phyloP scores from a whole-genome alignment of 1,140 invertebrate genomes.

The Rhysida immarginata region DNA sequence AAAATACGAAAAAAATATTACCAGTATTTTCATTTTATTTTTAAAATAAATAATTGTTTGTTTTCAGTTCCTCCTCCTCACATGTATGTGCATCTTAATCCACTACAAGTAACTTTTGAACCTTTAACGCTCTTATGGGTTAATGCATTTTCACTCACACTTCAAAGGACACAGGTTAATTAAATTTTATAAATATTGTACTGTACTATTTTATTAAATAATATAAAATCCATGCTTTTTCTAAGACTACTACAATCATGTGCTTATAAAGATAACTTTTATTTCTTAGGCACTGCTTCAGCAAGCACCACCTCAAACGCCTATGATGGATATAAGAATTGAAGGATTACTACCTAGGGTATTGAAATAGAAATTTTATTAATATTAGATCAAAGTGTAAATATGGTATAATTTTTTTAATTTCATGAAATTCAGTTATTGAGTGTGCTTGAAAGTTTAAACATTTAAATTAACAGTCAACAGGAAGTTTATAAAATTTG shows the following conservation, averaged over 20 bases:
- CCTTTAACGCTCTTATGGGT: slow-evolving; percentile 74
- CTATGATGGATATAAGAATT: slow-evolving; percentile 56
- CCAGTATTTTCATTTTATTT: too few relatives aligned
- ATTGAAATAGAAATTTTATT: too few relatives aligned
- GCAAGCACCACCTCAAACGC: neutral
- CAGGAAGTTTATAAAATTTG: too few relatives aligned
- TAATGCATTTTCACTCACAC: slow-evolving; percentile 78
- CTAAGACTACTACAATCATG: neutral
- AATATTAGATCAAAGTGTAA: too few relatives aligned
- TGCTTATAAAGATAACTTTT: neutral
- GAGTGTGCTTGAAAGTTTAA: too few relatives aligned
- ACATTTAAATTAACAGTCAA: too few relatives aligned
- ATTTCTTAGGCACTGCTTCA: neutral
- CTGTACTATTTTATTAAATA: too few relatives aligned
- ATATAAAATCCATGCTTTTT: too few relatives aligned
- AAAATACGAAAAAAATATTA: too few relatives aligned
- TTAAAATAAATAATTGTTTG: too few relatives aligned
- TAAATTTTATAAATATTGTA: neutral
- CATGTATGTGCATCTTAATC: slow-evolving; percentile 77
- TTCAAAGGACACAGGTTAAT: slow-evolving; percentile 46
- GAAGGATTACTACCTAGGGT: slow-evolving; percentile 84
- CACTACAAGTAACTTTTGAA: slow-evolving; percentile 70
- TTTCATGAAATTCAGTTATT: too few relatives aligned
- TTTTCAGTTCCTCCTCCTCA: slow-evolving; percentile 73
- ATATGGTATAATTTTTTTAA: too few relatives aligned